A percentile compares a stretch with the other conserved stretches of the same genome.
These are phyloP conservation scores for Tenebrosternarchus preto DNA, from an alignment of 2,113 vertebrate genomes.

Conservation along the genomic window DNA sequence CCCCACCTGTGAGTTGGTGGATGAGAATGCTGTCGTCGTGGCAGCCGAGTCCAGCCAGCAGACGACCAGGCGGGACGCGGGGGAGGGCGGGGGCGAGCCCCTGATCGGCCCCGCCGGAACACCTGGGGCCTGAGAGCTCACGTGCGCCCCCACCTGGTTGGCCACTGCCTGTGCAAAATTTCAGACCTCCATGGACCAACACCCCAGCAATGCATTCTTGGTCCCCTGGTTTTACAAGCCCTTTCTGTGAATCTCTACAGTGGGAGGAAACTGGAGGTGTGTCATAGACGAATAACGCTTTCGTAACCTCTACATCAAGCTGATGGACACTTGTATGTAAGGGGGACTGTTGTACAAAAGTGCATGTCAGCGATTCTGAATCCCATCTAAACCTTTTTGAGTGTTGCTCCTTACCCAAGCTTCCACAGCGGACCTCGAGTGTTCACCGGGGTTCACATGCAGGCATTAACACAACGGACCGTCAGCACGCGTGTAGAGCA, in stretches of 20 bases:
- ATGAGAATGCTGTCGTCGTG: slow-evolving; percentile 86
- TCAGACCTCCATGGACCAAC: slow-evolving; percentile 47
- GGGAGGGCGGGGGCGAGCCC: slow-evolving; percentile 73
- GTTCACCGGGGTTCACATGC: not conserved
- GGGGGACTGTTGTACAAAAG: slow-evolving; percentile 48
- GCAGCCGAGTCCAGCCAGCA: slow-evolving; percentile 67
- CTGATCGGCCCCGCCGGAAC: slow-evolving; percentile 87
- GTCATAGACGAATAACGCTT: not conserved
- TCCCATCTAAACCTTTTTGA: slow-evolving; percentile 36
- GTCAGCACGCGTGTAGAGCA: not conserved
- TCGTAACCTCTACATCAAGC: slow-evolving; percentile 9
- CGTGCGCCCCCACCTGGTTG: no score
- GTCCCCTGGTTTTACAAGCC: slow-evolving; percentile 25
- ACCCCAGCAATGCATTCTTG: slow-evolving; percentile 9
- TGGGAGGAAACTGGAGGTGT: slow-evolving; percentile 12
- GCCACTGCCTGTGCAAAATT: not conserved
- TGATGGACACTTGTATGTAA: slow-evolving; percentile 40
- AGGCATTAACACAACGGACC: not conserved
- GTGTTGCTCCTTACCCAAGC: not conserved
- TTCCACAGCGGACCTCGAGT: no score
- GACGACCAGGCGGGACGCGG: slow-evolving; percentile 72
- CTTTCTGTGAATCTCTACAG: slow-evolving; percentile 15
- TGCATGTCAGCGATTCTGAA: slow-evolving; percentile 50
- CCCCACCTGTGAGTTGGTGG: slow-evolving; percentile 86
- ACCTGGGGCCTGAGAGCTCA: slow-evolving; percentile 84